These are phyloP conservation scores for Plutella xylostella DNA, from an alignment of 2,888 invertebrate genomes.

Conservation along the genomic window DNA sequence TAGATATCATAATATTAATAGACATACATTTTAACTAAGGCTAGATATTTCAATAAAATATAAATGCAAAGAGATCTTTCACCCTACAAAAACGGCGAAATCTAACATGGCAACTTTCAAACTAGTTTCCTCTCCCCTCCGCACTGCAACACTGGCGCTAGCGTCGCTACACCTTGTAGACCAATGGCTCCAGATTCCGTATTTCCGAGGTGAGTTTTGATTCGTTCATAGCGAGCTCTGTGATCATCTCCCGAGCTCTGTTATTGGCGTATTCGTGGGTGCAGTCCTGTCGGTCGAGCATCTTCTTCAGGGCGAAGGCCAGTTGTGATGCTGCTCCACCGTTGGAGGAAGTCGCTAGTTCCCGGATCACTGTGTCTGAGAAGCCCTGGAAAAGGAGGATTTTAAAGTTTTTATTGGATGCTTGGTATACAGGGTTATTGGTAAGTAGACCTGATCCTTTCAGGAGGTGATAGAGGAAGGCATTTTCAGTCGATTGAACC, in stretches of 20 bases:
- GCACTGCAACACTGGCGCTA: neutral
- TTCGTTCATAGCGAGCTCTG: slow-evolving; percentile 66
- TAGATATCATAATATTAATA: too few species aligned
- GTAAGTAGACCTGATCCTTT: too few species aligned
- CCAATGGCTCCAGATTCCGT: slow-evolving; percentile 68
- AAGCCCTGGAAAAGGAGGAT: slow-evolving; percentile 65
- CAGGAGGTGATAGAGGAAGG: too few species aligned
- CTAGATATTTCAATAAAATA: too few species aligned
- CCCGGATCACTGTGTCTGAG: slow-evolving; percentile 67
- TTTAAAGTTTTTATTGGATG: neutral
- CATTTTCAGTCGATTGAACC: too few species aligned
- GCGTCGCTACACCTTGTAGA: slow-evolving; percentile 35
- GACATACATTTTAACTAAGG: too few species aligned
- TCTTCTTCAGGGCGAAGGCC: slow-evolving; percentile 64
- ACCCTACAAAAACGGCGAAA: too few species aligned
- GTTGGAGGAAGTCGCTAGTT: slow-evolving; percentile 62
- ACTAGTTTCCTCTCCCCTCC: neutral
- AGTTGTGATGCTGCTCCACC: slow-evolving; percentile 72
- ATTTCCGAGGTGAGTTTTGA: slow-evolving; percentile 70
- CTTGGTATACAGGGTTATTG: neutral
- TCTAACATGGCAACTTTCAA: too few species aligned
- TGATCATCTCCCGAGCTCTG: slow-evolving; percentile 60
- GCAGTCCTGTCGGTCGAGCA: slow-evolving; percentile 69
- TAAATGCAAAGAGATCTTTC: too few species aligned
- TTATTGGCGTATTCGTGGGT: slow-evolving; percentile 70